Evolutionary conservation across 2,113 vertebrate genomes (phyloP), one percentile per base, ranked within the genome.

Genomic region (Triplophysa siluroides): DNA sequence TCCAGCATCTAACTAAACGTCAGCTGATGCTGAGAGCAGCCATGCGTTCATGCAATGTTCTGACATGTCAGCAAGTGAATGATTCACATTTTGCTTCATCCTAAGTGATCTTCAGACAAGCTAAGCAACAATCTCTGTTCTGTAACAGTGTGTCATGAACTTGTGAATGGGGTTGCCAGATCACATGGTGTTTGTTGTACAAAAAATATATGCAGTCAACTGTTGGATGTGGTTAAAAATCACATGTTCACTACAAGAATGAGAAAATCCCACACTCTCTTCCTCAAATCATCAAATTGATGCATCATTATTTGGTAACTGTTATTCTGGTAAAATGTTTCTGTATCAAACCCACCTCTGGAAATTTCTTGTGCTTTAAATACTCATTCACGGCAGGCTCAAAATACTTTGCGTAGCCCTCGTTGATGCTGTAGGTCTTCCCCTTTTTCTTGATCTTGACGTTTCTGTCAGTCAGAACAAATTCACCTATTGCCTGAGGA

Each of bases 371-470:
- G 90, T 92, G 95, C 71, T 98, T 92, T 79, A 99, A 86, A 82
- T 98, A 99, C 50, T 97, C 95, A 16, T 93, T 94, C 76, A 98
- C 90, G 72, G 94, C 95, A 9, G 94, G 92, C 75, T 98, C 94
- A 84, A 99, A 97, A 89, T 98, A 98, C 76, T 96, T 98, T 0
- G 96, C 95, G 80, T 99, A 97, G 52, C 98, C 96, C 84, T 99
- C 98, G n/a, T 99, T 99, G 41, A 99, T 83, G 81, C 97, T 99
- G 89, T 96, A 99, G 81, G 93, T 93, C 84, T 97, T 98, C 18
- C 97, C 97, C 78, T 93, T 97, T 83, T 92, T 95, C 90, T 98
- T 99, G 70, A 98, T 97, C 90, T 85, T 95, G 79, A 99, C 91
- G 70, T 96, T 95, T 91, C 89, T 95, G 81, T 99, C 96, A 11